Evolutionary conservation across 2,113 vertebrate species (phyloP), one percentile per base, ranked within the genome.

Genomic region (Bubo scandiacus): DNA sequence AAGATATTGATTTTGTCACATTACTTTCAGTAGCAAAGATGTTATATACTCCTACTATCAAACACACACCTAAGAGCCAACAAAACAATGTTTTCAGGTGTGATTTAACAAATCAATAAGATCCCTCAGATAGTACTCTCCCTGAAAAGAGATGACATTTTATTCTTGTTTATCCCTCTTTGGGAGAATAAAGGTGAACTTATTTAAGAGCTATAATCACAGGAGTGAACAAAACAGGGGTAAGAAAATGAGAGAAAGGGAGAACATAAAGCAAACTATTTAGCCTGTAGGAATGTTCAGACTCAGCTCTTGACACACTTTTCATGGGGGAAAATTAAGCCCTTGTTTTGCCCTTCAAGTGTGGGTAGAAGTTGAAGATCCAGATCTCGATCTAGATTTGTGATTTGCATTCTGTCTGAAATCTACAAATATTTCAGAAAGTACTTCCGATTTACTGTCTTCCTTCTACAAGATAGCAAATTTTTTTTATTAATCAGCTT

Each of bases 211-310:
- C 38, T 45, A 12, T 22, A 88, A 49, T 54, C 19, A 73, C 20
- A 66, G 3, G 8, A 73, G 2, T 43, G 11, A 62, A 47, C 4
- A 63, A 63, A 68, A 36, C 3, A 34, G 1, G 2, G 6, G 1
- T 30, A 51, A 51, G 13, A n/a, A 52, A 81, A 49, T 5, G 8
- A 73, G 15, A 42, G 32, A 86, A 77, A 83, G 6, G 10, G 26
- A 72, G 12, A 79, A 22, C 4, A 38, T 32, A 63, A 70, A 54
- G 21, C 4, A 74, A 84, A 49, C 3, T 58, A 7, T 57, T 86
- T 68, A 38, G 26, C 6, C 5, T 90, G 1, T 15, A 58, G 70
- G 14, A 67, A 52, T 2, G 1, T 67, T 47, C 61, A 65, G 13
- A 54, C 13, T 32, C 18, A 23, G 13, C 38, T 78, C 16, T 27